Percentiles rank a stretch among this genome's conserved stretches.
phyloP scores from a whole-genome alignment of 35 echinoderm and acorn worm species.

The Patiria miniata region DNA sequence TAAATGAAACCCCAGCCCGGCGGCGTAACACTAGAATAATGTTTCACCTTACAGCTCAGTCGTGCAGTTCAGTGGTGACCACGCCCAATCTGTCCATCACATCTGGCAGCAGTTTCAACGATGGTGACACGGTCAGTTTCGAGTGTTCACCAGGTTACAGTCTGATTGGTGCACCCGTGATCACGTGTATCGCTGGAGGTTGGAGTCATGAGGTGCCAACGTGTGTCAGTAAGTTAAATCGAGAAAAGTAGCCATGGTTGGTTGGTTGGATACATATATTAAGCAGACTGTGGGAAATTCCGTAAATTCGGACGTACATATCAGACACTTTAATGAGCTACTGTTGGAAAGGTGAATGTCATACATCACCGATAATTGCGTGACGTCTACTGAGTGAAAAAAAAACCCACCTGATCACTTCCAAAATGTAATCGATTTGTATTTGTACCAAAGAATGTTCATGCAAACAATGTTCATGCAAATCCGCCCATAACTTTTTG shows the following conservation, averaged over 20 bases:
- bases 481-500: too few species aligned
- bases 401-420: too few species aligned
- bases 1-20: too few species aligned
- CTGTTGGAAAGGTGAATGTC: neutral
- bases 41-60: neutral
- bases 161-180: conserved; percentile 52
- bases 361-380: too few species aligned
- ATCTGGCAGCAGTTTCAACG: conserved; percentile 7
- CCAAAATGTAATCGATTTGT: too few species aligned
- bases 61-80: neutral
- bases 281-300: neutral
- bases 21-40: neutral
- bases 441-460: too few species aligned
- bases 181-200: conserved; percentile 31
- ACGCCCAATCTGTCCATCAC: neutral
- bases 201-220: conserved; percentile 41
- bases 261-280: too few species aligned
- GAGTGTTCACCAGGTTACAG: conserved; percentile 49
- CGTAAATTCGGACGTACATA: too few species aligned
- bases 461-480: too few species aligned
- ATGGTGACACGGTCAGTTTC: conserved; percentile 52
- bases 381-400: neutral
- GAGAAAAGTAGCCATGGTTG: neutral
- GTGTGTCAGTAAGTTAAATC: conserved; percentile 50
- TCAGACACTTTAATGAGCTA: too few species aligned